phyloP scores from a whole-genome alignment of 2,113 vertebrate genomes.

The rabbit (Oryctolagus cuniculus) region mOryCun1.1 NC_091441.1:62741501-62742000 shows the following conservation, averaged over 20 bases:
- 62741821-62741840: neutral
- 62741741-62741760: neutral
- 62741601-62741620: constrained; percentile 68
- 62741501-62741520: neutral
- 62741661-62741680: constrained; percentile 1
- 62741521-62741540: neutral
- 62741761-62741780: neutral
- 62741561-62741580: constrained; percentile 26
- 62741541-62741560: neutral
- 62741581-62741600: constrained; percentile 65
- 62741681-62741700: neutral
- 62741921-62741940: neutral
- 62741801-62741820: neutral
- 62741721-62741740: neutral
- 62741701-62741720: neutral
- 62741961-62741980: constrained; percentile 29
- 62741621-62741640: constrained; percentile 54
- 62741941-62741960: constrained; percentile 32
- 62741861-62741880: neutral
- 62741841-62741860: neutral
- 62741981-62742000: neutral
- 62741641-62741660: constrained; percentile 1
- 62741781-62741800: neutral
- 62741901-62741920: neutral
- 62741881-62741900: neutral